Evolutionary conservation across 2,113 vertebrate species (phyloP), one percentile per base, ranked within the genome.

Genomic region (Pygoscelis adeliae): DNA sequence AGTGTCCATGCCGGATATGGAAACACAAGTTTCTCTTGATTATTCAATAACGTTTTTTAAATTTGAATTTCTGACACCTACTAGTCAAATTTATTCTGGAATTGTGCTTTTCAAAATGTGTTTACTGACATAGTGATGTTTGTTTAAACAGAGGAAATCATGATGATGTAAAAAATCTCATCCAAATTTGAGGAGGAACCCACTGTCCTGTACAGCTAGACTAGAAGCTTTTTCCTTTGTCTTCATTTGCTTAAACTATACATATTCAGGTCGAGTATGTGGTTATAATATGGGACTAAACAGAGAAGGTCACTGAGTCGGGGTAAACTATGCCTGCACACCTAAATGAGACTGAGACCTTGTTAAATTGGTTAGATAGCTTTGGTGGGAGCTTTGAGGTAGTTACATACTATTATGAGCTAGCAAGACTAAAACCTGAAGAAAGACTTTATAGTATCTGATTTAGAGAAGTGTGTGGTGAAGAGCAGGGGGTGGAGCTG

Each of bases 1-100:
- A 5, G 12, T 67, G 14, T 78, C 17, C 1, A 2, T 58, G 17
- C 15, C 52, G 32, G 15, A 25, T 63, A 62, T 0, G 1, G 10
- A 66, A 73, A 55, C 22, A 27, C 3, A 32, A 4, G 3, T 70
- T 82, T 63, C 8, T 90, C 18, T 20, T 42, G 15, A n/a, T 78
- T 46, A 38, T 13, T 66, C 2, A 67, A 11, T 65, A 20, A 36
- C 13, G 1, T 19, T 59, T 65, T 67, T 70, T 6, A 66, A 25
- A 70, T 50, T 13, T 38, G 25, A 17, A 59, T 71, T 87, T 89
- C 32, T 93, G 47, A 78, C 4, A 21, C 11, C 7, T n/a, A 42
- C 19, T 42, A 15, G 17, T 52, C 16, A 70, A 78, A 38, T 18
- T 58, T 86, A 53, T 32, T 86, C 15, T 73, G 21, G 34, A 6